These are phyloP conservation scores for Herpailurus yagouaroundi DNA, from an alignment of 2,113 vertebrate genomes.

Conservation along the genomic window DNA sequence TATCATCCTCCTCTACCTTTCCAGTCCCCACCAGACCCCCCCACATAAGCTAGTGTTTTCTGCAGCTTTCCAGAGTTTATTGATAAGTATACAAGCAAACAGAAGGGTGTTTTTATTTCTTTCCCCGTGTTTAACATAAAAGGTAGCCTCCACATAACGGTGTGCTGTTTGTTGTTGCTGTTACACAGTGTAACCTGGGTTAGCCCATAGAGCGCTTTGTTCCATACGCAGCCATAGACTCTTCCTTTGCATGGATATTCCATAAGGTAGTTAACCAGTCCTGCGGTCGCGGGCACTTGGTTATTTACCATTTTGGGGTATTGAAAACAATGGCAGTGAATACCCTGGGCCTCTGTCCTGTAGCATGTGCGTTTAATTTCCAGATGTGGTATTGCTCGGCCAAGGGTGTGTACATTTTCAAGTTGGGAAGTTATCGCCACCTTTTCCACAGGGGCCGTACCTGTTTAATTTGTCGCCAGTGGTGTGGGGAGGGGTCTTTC, in stretches of 20 bases:
- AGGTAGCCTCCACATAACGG: not conserved
- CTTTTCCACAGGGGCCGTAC: not conserved
- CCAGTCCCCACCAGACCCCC: not conserved
- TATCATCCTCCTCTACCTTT: not conserved
- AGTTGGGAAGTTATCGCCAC: not conserved
- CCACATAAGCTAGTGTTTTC: not conserved
- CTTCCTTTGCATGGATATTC: not conserved
- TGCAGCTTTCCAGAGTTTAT: not conserved
- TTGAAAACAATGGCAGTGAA: not conserved
- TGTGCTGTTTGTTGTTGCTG: not conserved
- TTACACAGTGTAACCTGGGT: not conserved
- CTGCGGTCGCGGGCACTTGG: not conserved
- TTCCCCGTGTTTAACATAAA: not conserved
- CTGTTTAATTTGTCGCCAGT: not conserved
- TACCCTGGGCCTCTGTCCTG: not conserved
- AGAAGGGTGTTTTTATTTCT: not conserved
- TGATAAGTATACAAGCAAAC: not conserved
- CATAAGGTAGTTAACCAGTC: not conserved
- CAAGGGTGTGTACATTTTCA: not conserved
- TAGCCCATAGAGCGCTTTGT: not conserved
- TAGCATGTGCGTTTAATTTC: not conserved
- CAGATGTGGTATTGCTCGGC: not conserved
- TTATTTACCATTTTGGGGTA: not conserved
- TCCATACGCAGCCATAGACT: accelerated
- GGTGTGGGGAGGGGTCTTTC: not conserved